A percentile compares a stretch with the other conserved stretches of the same genome.
These are phyloP conservation scores for Pseudochirops corinnae DNA, from an alignment of 2,797 vertebrate genomes.

Conservation along the genomic window DNA sequence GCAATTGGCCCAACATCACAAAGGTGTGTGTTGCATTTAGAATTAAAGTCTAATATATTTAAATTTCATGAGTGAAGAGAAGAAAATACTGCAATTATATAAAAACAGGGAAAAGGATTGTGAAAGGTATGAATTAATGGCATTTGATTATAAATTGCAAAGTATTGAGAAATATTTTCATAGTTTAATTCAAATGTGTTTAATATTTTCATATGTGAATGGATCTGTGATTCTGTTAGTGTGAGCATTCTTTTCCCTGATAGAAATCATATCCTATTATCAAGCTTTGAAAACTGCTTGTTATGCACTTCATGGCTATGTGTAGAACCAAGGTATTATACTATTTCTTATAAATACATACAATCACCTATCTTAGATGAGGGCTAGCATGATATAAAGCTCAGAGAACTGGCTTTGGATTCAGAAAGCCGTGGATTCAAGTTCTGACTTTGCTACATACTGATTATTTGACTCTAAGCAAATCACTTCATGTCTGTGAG, in stretches of 20 bases:
- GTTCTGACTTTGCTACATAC: not conserved
- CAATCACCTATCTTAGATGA: not conserved
- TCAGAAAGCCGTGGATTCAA: not conserved
- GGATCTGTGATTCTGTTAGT: not conserved
- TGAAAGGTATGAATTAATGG: slow-evolving; percentile 45
- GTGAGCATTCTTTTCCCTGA: not conserved
- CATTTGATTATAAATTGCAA: slow-evolving; percentile 61
- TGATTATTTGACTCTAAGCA: not conserved
- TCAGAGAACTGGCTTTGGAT: not conserved
- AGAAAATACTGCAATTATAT: slow-evolving; percentile 57
- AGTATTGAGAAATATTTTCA: slow-evolving; percentile 43
- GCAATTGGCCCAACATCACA: not conserved
- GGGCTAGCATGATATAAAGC: not conserved
- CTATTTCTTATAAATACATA: slow-evolving; percentile 8
- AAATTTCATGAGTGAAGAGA: slow-evolving; percentile 36
- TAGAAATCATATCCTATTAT: not conserved
- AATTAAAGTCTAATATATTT: slow-evolving; percentile 1
- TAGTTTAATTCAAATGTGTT: slow-evolving; percentile 21
- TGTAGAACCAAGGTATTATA: not conserved
- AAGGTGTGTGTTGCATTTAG: slow-evolving; percentile 26
- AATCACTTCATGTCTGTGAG: not conserved
- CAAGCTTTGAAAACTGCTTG: slow-evolving; percentile 36
- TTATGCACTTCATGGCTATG: not conserved
- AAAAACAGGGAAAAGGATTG: slow-evolving; percentile 36
- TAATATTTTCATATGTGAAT: slow-evolving; percentile 1